These are phyloP conservation scores for Ormyrus labotus DNA, from an alignment of 2,888 invertebrate species.

Conservation along the genomic window DNA sequence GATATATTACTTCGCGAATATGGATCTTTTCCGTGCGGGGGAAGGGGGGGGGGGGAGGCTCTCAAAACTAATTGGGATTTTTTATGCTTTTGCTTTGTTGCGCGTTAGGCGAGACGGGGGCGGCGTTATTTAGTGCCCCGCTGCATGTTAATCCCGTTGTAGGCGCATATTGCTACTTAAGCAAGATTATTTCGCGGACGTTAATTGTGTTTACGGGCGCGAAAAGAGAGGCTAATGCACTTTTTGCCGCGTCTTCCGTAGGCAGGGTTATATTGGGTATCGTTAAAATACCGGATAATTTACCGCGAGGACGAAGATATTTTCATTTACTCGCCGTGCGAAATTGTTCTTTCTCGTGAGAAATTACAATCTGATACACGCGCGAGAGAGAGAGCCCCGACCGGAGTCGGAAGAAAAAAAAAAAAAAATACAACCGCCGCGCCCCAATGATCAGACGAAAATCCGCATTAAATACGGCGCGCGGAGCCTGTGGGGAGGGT, in stretches of 20 bases:
- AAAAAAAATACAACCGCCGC: not conserved
- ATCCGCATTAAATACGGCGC: constrained; percentile 6
- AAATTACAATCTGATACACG: too few relatives aligned
- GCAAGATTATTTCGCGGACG: constrained; percentile 35
- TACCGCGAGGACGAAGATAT: too few relatives aligned
- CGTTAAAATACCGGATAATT: not conserved
- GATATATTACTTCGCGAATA: not conserved
- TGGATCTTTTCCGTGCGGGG: too few relatives aligned
- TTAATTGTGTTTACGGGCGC: constrained; percentile 42
- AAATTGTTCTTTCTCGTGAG: too few relatives aligned
- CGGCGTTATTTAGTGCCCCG: constrained; percentile 21
- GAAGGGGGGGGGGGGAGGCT: too few relatives aligned
- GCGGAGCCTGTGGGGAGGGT: not conserved
- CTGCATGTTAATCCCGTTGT: constrained; percentile 38
- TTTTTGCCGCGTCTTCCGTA: not conserved
- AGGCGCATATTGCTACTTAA: constrained; percentile 24
- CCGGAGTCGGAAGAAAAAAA: too few relatives aligned
- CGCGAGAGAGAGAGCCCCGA: too few relatives aligned
- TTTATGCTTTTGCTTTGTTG: constrained; percentile 5
- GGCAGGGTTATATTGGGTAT: not conserved
- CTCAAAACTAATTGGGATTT: not conserved
- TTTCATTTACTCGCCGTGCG: too few relatives aligned
- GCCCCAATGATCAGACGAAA: not conserved
- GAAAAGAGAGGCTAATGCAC: not conserved
- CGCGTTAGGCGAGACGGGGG: not conserved